Evolutionary conservation across 2,888 invertebrate species (phyloP), one percentile per base, ranked within the genome.

Genomic region (Acheta domesticus): DNA sequence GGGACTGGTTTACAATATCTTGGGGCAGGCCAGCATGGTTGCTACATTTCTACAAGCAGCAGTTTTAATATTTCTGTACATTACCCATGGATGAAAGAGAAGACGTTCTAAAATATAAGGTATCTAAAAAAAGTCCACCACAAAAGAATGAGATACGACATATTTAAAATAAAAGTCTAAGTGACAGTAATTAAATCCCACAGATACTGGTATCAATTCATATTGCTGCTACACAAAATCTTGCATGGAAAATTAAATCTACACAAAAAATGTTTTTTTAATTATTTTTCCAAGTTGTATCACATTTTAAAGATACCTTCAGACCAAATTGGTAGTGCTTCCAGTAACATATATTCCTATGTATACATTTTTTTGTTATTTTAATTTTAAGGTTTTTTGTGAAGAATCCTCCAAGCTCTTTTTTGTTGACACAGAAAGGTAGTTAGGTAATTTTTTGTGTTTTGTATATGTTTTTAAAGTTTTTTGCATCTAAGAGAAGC

Each of bases 191-290:
- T 62, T 62, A 62, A 36, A 19, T 62, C 62, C 62, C 62, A 62
- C 62, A 62, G 85, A 86, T 86, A 86, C 85, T 86, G 79, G 86
- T 85, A 85, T 86, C 86, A 86, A 86, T 87, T 86, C 86, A 86
- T 87, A 86, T 87, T 87, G 87, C 87, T 86, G 86, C 86, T 85
- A 85, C 83, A 80, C 79, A 80, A 79, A 81, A 81, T 74, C 79
- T 80, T 80, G 79, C 80, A 80, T 81, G 79, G 81, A 81, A 79
- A 81, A 82, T 78, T 80, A 77, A 82, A 79, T 81, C 81, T 82
- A 80, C 81, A 80, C 78, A 80, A 79, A 76, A 78, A 73, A 73
- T 74, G 48, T 77, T 80, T 77, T 77, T 76, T 73, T 49, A 50
- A 76, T 77, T 48, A n/a, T 78, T 80, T 78, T 80, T 62, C 79